These are phyloP conservation scores for Zeus faber DNA, from an alignment of 2,113 vertebrate genomes.

Conservation along the genomic window DNA sequence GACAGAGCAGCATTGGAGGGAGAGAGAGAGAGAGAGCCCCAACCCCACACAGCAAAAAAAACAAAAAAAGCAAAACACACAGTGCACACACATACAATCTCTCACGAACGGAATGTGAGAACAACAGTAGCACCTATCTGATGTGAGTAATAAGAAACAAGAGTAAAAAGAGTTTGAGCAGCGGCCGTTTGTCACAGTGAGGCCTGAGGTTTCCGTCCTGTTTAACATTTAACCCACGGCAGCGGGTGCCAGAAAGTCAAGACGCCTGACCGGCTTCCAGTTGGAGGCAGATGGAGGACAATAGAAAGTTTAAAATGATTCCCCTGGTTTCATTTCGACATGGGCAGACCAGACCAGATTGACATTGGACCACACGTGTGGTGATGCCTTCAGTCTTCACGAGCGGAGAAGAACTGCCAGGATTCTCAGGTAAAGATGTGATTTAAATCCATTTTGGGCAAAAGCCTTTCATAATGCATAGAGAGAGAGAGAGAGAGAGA, in stretches of 20 bases:
- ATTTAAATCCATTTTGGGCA: too few species aligned
- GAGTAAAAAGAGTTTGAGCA: constrained; percentile 16
- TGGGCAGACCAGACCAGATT: too few species aligned
- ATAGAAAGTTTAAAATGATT: too few species aligned
- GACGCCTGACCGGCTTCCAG: not conserved
- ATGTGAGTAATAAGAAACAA: constrained; percentile 26
- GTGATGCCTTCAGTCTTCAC: too few species aligned
- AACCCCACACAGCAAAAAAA: not conserved
- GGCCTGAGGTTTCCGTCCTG: not conserved
- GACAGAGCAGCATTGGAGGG: not conserved
- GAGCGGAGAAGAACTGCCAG: too few species aligned
- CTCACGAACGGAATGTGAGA: constrained; percentile 11
- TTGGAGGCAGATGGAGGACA: too few species aligned
- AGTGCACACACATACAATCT: constrained; percentile 17
- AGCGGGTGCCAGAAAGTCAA: constrained; percentile 31
- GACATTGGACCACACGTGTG: too few species aligned
- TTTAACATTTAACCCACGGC: constrained; percentile 11
- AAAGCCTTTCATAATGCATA: too few species aligned
- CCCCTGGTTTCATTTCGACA: too few species aligned
- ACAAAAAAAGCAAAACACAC: not conserved
- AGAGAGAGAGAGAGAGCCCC: constrained; percentile 1
- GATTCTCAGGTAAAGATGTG: too few species aligned
- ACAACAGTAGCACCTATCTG: not conserved
- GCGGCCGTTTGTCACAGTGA: too few species aligned
- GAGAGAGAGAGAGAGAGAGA: too few species aligned